Base-by-base conservation (phyloP, 1,140 invertebrate species). In the Drosophila truncata region DNA sequence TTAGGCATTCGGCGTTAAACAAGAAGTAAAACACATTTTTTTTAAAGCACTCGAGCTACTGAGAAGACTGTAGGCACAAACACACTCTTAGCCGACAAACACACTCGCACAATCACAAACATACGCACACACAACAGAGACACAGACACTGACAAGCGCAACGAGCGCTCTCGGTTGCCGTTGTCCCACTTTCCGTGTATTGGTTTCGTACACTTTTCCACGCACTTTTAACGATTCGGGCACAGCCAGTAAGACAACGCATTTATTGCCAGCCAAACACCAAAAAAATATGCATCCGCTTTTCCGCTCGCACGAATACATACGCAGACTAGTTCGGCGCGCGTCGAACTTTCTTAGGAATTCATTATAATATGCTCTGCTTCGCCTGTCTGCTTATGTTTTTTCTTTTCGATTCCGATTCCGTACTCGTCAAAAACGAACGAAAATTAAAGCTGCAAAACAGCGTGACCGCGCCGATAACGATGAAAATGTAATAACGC, bases 121-220 rank as follows among this genome's bases (percentile, higher is more conserved):
- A 61, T 35, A 75, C 52, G 57, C 57, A 59, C 55, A 59, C 55
- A 47, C 61, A 61, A 62, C 76, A 61, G 49, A 69, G 49, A 59
- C 73, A 76, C 66, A 70, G 58, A 78, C 57, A 60, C 42, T 52
- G 42, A 63, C 64, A 81, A 79, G 80, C 81, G 71, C 71, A 82
- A 76, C 67, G 74, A 66, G 52, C 62, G 54, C 74, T 66, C 83
- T 87, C 83, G 76, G 80, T 80, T 78, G 83, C 82, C 84, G 78
- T 90, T 88, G 84, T 90, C 84, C 84, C 84, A 88, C 84, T 88
- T 88, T 88, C 84, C 67, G 84, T 88, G 84, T 88, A 88, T 88
- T 88, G 84, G 84, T 88, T 88, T 90, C 85, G 85, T 90, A 88
- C 84, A 88, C 80, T 88, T 87, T 87, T 88, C 78, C 84, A 88